A percentile compares a stretch with the other conserved stretches of the same genome.
These are phyloP conservation scores for Malurus melanocephalus DNA, from an alignment of 2,113 vertebrate species.

Conservation along the genomic window DNA sequence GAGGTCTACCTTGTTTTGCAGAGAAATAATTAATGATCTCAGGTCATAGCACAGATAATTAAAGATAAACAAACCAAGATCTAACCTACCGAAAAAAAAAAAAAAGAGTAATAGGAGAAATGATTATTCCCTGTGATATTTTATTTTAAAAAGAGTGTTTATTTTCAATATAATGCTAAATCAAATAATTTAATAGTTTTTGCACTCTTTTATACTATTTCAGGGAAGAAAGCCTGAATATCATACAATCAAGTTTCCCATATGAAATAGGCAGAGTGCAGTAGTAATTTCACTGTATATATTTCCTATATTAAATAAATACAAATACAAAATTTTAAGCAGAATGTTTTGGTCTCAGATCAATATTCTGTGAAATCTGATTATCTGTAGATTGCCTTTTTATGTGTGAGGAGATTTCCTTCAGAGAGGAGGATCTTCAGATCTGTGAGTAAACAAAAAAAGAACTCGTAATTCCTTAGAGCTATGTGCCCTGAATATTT, in stretches of 20 bases:
- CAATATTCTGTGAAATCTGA: background rate
- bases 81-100: background rate
- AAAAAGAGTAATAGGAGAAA: background rate
- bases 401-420: background rate
- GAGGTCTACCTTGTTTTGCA: background rate
- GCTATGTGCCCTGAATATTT: background rate
- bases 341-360: background rate
- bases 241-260: background rate
- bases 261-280: background rate
- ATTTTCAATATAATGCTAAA: background rate
- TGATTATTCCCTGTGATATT: background rate
- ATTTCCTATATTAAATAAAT: background rate
- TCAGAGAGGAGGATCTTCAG: background rate
- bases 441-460: background rate
- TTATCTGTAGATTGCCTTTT: background rate
- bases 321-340: background rate
- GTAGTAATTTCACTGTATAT: background rate
- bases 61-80: conserved; percentile 1
- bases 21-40: conserved; percentile 27
- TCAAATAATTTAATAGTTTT: background rate
- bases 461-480: background rate
- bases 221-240: background rate
- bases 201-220: background rate
- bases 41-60: background rate
- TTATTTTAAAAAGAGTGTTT: background rate